Conservation (phyloP, 2,888 invertebrate genomes). For the Bugulina stolonifera region DNA sequence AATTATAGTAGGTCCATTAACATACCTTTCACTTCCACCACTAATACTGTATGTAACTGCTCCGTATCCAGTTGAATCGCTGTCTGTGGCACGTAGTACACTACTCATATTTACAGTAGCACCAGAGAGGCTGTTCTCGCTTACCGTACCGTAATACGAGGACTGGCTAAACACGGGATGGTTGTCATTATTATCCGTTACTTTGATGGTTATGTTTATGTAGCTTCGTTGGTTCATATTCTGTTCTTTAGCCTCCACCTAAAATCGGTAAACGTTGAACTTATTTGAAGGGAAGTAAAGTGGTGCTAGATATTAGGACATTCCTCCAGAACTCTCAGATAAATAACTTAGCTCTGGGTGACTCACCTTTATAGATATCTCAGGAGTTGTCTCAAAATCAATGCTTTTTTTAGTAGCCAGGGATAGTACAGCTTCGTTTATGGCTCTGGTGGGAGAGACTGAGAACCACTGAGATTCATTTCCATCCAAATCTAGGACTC, state of each 20-base stretch:
- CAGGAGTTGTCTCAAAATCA: neutral
- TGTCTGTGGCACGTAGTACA: neutral
- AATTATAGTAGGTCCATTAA: no score
- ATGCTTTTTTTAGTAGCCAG: neutral
- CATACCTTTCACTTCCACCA: neutral
- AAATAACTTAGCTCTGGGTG: no score
- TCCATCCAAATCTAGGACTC: neutral
- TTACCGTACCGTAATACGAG: neutral
- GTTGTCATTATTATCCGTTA: conserved; percentile 16
- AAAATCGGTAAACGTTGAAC: no score
- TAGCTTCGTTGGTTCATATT: neutral
- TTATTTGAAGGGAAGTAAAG: no score
- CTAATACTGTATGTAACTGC: neutral
- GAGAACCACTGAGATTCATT: neutral
- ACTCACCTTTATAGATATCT: neutral
- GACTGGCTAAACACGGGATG: neutral
- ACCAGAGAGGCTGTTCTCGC: neutral
- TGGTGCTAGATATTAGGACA: no score
- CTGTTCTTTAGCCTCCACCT: conserved; percentile 14
- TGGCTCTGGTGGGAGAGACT: neutral
- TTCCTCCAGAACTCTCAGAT: no score
- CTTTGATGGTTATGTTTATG: neutral
- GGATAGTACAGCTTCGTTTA: conserved; percentile 8
- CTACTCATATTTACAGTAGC: neutral
- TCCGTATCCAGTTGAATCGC: neutral